phyloP scores from a whole-genome alignment of 1,140 invertebrate species.

The Pectinophora gossypiella region DNA sequence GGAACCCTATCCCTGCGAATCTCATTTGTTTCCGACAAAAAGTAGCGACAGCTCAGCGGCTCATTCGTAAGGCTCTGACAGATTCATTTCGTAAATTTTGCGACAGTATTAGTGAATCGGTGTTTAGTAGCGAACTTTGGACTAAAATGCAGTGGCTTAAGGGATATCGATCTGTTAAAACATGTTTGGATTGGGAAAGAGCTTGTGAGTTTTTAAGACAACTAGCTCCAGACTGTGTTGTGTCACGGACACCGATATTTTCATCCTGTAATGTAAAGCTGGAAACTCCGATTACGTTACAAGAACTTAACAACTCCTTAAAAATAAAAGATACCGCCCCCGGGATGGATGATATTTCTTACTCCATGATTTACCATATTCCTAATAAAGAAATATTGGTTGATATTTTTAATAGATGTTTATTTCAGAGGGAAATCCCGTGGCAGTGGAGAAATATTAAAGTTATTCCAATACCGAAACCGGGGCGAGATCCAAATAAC shows the following conservation, averaged over 20 bases:
- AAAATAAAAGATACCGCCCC: conserved; percentile 12
- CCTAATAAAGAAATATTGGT: conserved; percentile 6
- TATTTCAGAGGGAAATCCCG: conserved; percentile 11
- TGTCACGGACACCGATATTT: neutral
- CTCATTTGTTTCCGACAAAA: neutral
- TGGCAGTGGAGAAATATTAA: conserved; percentile 31
- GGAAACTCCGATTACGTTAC: neutral
- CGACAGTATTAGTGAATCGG: neutral
- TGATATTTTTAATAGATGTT: conserved; percentile 2
- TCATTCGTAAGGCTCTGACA: neutral
- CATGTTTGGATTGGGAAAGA: neutral
- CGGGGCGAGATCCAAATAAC: conserved; percentile 11
- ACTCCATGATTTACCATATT: conserved; percentile 11
- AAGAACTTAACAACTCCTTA: neutral
- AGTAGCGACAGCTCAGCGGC: neutral
- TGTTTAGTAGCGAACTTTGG: neutral
- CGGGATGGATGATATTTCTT: conserved; percentile 9
- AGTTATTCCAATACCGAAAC: conserved; percentile 33
- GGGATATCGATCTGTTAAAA: neutral
- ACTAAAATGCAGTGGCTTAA: neutral
- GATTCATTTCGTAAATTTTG: neutral
- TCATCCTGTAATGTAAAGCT: neutral
- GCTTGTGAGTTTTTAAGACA: neutral
- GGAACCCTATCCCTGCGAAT: conserved; percentile 24
- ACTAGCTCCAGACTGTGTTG: neutral